Evolutionary conservation across 2,888 invertebrate species (phyloP).

Genomic region (Octodonta nipae): DNA sequence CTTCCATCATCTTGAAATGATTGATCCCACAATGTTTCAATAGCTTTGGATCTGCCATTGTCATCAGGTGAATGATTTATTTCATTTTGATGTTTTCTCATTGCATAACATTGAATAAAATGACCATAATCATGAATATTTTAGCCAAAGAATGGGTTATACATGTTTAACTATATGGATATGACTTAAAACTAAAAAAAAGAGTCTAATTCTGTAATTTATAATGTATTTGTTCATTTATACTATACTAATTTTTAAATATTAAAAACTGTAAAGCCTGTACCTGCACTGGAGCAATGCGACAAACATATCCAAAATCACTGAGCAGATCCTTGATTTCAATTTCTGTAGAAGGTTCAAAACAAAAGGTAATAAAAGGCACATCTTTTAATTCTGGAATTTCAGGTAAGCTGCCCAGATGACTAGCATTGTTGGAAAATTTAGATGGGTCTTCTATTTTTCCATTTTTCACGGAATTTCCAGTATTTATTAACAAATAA

Average conservation of each 20-base stretch:
- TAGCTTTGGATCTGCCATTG: no score
- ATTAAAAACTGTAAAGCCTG: neutral
- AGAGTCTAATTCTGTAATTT: neutral
- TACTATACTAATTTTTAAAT: neutral
- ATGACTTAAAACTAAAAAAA: no score
- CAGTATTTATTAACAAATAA: conserved; percentile 26
- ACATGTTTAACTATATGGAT: no score
- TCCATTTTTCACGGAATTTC: conserved; percentile 17
- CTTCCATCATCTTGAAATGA: no score
- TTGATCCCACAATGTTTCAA: no score
- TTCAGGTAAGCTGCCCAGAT: conserved; percentile 40
- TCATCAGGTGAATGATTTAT: no score
- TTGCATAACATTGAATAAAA: no score
- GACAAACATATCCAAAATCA: conserved; percentile 25
- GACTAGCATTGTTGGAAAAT: conserved; percentile 17
- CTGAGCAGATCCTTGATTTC: conserved; percentile 21
- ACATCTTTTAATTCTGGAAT: conserved; percentile 43
- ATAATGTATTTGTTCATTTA: neutral
- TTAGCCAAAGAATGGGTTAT: no score
- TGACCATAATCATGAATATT: no score
- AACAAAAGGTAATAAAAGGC: conserved; percentile 40
- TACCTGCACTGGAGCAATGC: conserved; percentile 30
- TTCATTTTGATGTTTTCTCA: no score
- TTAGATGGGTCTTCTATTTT: conserved; percentile 21
- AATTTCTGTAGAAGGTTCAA: conserved; percentile 26